Conservation (phyloP, 1,140 invertebrate genomes). For the Wasmannia auropunctata region DNA sequence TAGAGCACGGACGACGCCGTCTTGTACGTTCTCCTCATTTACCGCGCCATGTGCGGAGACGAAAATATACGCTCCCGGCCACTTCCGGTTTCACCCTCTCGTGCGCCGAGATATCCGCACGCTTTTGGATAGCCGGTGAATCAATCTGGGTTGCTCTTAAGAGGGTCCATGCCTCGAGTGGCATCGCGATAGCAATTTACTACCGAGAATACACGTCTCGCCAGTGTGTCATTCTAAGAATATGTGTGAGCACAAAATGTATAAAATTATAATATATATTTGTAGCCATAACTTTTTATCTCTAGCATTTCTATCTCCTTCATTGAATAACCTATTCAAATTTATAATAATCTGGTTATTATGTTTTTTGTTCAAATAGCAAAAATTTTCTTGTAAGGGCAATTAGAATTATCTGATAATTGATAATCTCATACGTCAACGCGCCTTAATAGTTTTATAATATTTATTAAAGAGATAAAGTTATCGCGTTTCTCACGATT, state of each 20-base stretch:
- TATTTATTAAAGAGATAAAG: neutral
- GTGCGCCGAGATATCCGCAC: conserved; percentile 70
- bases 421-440: neutral
- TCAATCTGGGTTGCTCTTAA: conserved; percentile 67
- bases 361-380: neutral
- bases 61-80: conserved; percentile 49
- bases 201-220: conserved; percentile 48
- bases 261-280: neutral
- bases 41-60: conserved; percentile 41
- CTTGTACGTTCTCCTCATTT: neutral
- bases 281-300: neutral
- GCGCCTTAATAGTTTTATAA: conserved; percentile 3
- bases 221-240: conserved; percentile 14
- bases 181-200: conserved; percentile 68
- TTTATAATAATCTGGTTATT: neutral
- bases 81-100: conserved; percentile 69
- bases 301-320: neutral
- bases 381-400: neutral
- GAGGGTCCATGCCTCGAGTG: conserved; percentile 61
- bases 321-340: neutral
- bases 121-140: conserved; percentile 58
- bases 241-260: neutral
- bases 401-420: neutral
- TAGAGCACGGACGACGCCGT: neutral
- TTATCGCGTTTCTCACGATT: conserved; percentile 10